These are phyloP conservation scores for Lepidurus apus DNA, from an alignment of 1,140 invertebrate species.

Conservation along the genomic window DNA sequence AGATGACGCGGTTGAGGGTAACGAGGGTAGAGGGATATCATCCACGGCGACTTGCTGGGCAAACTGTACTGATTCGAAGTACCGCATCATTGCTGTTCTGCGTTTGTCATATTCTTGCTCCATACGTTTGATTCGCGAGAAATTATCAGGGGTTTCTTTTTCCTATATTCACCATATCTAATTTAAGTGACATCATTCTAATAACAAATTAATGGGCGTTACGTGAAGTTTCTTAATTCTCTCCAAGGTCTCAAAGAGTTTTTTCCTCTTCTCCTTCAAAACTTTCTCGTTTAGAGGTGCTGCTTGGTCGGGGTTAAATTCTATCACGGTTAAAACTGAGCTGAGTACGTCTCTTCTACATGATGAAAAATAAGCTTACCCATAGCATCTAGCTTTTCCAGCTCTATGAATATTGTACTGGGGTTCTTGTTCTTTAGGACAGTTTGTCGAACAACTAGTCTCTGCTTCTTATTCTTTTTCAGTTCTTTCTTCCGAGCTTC, in stretches of 20 bases:
- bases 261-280: constrained; percentile 91
- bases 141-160: constrained; percentile 94
- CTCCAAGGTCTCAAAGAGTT: constrained; percentile 90
- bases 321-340: constrained; percentile 49
- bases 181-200: constrained; percentile 28
- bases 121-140: constrained; percentile 80
- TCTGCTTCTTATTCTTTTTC: constrained; percentile 96
- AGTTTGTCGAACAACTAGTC: constrained; percentile 88
- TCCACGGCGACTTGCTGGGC: constrained; percentile 94
- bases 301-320: constrained; percentile 89
- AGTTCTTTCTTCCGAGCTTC: constrained; percentile 95
- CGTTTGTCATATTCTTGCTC: constrained; percentile 90
- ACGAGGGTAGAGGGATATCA: constrained; percentile 85
- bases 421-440: constrained; percentile 99
- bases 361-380: constrained; percentile 55
- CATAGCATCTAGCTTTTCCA: constrained; percentile 98
- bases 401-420: constrained; percentile 82
- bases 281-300: constrained; percentile 94
- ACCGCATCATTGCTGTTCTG: constrained; percentile 74
- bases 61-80: constrained; percentile 87
- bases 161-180: constrained; percentile 43
- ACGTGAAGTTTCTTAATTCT: constrained; percentile 78
- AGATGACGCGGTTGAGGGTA: constrained; percentile 40
- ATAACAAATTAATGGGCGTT: constrained; percentile 67
- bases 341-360: constrained; percentile 38